Evolutionary conservation across 2,888 invertebrate species (phyloP).

Genomic region (Melanargia galathea): DNA sequence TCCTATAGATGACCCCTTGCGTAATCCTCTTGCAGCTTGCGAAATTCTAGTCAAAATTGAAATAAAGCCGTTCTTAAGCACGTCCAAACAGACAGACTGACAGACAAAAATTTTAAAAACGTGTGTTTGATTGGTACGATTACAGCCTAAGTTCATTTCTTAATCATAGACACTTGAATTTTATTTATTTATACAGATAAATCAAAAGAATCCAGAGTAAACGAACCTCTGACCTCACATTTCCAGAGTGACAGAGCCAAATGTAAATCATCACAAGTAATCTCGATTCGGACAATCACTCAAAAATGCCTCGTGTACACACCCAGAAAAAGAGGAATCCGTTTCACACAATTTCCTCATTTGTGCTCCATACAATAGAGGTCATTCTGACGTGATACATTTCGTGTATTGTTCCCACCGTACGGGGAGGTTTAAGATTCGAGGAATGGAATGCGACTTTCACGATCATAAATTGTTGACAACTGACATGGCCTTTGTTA

Average conservation of each 20-base stretch:
- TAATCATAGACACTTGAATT: no score
- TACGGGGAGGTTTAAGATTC: slow-evolving; percentile 28
- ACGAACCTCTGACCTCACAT: slow-evolving; percentile 23
- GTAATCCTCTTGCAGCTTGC: no score
- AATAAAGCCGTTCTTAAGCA: no score
- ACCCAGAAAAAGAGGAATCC: slow-evolving; percentile 4
- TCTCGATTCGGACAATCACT: slow-evolving; percentile 34
- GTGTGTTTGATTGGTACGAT: no score
- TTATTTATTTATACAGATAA: not conserved
- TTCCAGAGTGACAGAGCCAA: slow-evolving; percentile 12
- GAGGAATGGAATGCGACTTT: slow-evolving; percentile 40
- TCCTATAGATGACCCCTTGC: no score
- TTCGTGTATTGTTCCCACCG: slow-evolving; percentile 29
- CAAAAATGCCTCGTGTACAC: slow-evolving; percentile 31
- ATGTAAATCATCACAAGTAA: slow-evolving; percentile 29
- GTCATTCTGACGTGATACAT: slow-evolving; percentile 32
- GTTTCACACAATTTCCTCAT: slow-evolving; percentile 27
- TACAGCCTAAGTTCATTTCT: no score
- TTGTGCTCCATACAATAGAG: slow-evolving; percentile 32
- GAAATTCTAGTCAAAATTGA: no score
- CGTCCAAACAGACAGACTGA: no score
- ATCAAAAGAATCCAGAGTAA: slow-evolving; percentile 15
- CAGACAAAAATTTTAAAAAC: no score
- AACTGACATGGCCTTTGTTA: slow-evolving; percentile 43
- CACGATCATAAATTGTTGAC: slow-evolving; percentile 45